These are phyloP conservation scores for Novumbra hubbsi DNA, from an alignment of 2,797 vertebrate species.

Conservation along the genomic window DNA sequence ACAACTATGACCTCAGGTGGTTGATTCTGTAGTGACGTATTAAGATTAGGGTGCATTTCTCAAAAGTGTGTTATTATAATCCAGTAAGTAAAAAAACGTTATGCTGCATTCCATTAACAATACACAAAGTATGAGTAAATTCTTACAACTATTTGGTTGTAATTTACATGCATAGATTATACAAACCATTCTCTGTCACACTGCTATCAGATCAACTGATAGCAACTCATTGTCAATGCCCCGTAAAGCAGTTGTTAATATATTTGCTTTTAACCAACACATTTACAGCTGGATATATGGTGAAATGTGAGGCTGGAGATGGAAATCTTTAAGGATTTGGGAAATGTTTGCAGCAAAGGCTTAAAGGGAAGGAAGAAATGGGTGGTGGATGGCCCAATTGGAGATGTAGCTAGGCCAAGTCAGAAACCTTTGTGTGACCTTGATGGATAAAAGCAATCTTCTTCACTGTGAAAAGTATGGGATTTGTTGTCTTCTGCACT, in stretches of 20 bases:
- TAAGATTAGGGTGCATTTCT: not conserved
- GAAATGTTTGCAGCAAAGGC: conserved; percentile 49
- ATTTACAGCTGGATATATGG: conserved; percentile 31
- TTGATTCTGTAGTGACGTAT: conserved; percentile 30
- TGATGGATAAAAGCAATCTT: conserved; percentile 73
- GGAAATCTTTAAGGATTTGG: conserved; percentile 66
- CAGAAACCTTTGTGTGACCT: conserved; percentile 70
- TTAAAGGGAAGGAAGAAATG: conserved; percentile 36
- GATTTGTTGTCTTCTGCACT: conserved; percentile 50
- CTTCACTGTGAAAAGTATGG: conserved; percentile 44
- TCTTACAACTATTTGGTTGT: not conserved
- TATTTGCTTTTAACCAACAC: conserved; percentile 40
- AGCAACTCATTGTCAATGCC: conserved; percentile 39
- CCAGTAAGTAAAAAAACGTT: not conserved
- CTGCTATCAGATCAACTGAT: conserved; percentile 24
- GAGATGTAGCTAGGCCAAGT: conserved; percentile 53
- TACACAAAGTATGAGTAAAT: not conserved
- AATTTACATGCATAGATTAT: conserved; percentile 5
- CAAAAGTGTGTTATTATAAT: not conserved
- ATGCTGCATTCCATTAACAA: not conserved
- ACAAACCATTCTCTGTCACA: not conserved
- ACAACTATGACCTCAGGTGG: conserved; percentile 69
- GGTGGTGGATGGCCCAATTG: conserved; percentile 30
- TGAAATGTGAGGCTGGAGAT: conserved; percentile 46
- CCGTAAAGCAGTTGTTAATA: conserved; percentile 33